These are phyloP conservation scores for Cettia cetti DNA, from an alignment of 2,113 vertebrate genomes.

Conservation along the genomic window DNA sequence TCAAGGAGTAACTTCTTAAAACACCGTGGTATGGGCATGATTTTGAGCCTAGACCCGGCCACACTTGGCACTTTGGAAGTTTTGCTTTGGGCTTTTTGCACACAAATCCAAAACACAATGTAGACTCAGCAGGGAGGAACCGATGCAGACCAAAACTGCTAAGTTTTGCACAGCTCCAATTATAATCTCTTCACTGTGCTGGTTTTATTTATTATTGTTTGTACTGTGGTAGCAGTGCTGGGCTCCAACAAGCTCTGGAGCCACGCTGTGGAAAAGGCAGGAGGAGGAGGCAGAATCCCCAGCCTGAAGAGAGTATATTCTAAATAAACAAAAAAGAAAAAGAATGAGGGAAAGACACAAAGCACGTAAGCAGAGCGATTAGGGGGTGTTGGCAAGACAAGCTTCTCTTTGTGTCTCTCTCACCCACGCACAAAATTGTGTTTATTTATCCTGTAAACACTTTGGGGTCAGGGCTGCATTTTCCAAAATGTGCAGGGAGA, in stretches of 20 bases:
- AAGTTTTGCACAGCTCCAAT: slow-evolving; percentile 62
- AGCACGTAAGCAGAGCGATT: not conserved
- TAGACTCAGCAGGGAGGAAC: slow-evolving; percentile 57
- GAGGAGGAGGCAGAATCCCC: not conserved
- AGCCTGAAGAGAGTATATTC: not conserved
- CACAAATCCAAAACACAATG: slow-evolving; percentile 50
- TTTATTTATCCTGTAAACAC: not conserved
- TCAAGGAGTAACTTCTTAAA: slow-evolving; percentile 3
- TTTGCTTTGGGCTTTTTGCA: slow-evolving; percentile 50
- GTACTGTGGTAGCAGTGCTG: not conserved
- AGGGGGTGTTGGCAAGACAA: not conserved
- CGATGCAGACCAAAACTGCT: slow-evolving; percentile 56
- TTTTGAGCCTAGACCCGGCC: not conserved
- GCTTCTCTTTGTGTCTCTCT: not conserved
- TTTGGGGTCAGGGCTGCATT: not conserved
- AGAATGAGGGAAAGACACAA: not conserved
- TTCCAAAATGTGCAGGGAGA: not conserved
- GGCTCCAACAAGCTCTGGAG: not conserved
- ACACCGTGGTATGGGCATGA: not conserved
- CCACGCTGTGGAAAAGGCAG: not conserved
- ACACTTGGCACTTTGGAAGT: slow-evolving; percentile 5
- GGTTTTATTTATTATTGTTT: slow-evolving; percentile 65
- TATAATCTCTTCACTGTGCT: slow-evolving; percentile 51
- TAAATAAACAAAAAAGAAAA: slow-evolving; percentile 30
- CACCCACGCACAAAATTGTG: not conserved